Conservation (phyloP, 2,888 invertebrate genomes). For the Emmelina monodactyla region DNA sequence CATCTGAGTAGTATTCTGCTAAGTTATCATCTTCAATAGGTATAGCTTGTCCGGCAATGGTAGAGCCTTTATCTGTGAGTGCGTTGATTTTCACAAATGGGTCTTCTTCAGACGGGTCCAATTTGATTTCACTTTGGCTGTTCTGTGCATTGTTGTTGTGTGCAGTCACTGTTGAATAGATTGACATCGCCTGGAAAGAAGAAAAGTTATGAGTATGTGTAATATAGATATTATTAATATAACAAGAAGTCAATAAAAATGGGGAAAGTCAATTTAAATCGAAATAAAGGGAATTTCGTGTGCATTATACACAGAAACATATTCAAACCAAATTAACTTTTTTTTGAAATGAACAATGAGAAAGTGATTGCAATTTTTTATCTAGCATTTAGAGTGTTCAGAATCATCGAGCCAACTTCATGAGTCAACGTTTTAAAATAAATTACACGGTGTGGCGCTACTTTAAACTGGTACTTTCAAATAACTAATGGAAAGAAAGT, state of each 20-base stretch:
- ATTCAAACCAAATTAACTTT: background rate
- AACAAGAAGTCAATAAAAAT: too few relatives aligned
- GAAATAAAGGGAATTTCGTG: too few relatives aligned
- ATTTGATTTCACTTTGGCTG: slow-evolving; percentile 21
- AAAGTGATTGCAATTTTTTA: background rate
- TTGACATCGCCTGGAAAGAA: slow-evolving; percentile 66
- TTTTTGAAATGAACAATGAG: background rate
- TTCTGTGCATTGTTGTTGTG: slow-evolving; percentile 31
- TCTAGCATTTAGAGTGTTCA: background rate
- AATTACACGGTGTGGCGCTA: too few relatives aligned
- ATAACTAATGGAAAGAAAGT: too few relatives aligned
- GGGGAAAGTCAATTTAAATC: too few relatives aligned
- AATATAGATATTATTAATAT: slow-evolving; percentile 1
- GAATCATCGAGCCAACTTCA: background rate
- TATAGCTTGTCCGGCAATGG: slow-evolving; percentile 37
- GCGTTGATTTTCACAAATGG: slow-evolving; percentile 38
- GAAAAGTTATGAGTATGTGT: slow-evolving; percentile 5
- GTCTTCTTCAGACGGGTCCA: slow-evolving; percentile 28
- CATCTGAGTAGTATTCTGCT: slow-evolving; percentile 60
- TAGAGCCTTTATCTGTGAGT: slow-evolving; percentile 38
- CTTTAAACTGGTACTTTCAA: too few relatives aligned
- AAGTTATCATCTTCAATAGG: slow-evolving; percentile 36
- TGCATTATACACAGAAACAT: background rate
- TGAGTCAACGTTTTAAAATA: too few relatives aligned
- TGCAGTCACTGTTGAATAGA: slow-evolving; percentile 64